These are phyloP conservation scores for Serilophus lunatus DNA, from an alignment of 2,113 vertebrate genomes.

Conservation along the genomic window DNA sequence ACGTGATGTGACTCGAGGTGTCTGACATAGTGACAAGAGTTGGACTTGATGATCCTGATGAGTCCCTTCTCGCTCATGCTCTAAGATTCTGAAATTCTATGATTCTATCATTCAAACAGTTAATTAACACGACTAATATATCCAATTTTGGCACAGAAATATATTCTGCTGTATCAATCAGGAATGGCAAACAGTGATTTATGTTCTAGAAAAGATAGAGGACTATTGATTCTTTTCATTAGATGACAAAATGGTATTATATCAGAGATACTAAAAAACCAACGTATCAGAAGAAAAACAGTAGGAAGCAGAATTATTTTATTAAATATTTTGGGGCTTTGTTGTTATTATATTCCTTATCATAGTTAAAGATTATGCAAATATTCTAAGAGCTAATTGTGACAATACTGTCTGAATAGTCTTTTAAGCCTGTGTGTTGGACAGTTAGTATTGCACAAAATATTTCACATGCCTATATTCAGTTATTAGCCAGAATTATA, in stretches of 20 bases:
- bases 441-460: neutral
- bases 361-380: neutral
- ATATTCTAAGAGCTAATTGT: neutral
- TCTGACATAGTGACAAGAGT: neutral
- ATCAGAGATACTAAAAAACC: neutral
- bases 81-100: neutral
- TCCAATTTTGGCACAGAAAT: neutral
- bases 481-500: neutral
- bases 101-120: neutral
- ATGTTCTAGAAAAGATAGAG: neutral
- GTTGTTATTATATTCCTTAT: neutral
- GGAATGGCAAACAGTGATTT: neutral
- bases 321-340: neutral
- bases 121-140: neutral
- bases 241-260: neutral
- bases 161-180: neutral
- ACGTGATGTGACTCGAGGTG: neutral
- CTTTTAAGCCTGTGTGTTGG: neutral
- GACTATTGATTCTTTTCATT: neutral
- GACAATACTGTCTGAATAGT: neutral
- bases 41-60: neutral
- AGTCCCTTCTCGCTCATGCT: accelerated
- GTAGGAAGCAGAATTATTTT: neutral
- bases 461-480: neutral
- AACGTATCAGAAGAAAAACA: neutral